Conservation (phyloP, 2,888 invertebrate species). For the Sminthurinus aureus region DNA sequence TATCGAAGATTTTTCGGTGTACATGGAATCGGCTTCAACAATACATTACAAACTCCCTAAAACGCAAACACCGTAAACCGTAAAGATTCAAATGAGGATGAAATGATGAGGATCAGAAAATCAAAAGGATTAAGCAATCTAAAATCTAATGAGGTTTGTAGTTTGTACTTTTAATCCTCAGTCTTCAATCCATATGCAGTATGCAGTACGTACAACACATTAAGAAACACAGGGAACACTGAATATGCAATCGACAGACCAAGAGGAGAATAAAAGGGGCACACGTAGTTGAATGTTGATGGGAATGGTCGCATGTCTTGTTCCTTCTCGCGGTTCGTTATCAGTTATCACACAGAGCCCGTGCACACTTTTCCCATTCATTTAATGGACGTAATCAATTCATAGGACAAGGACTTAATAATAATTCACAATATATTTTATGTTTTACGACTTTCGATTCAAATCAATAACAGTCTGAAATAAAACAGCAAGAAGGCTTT, state of each 20-base stretch:
- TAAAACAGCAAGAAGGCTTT: slow-evolving; percentile 11
- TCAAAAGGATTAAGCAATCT: too few species aligned
- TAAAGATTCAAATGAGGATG: not conserved
- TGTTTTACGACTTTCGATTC: slow-evolving; percentile 18
- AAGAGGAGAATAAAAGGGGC: too few species aligned
- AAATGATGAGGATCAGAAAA: not conserved
- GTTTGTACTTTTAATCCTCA: too few species aligned
- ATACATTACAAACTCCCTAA: slow-evolving; percentile 48
- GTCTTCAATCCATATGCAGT: too few species aligned
- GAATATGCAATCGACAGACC: too few species aligned
- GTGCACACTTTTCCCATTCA: slow-evolving; percentile 21
- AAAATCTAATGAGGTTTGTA: too few species aligned
- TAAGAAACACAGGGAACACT: too few species aligned
- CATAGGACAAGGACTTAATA: slow-evolving; percentile 32
- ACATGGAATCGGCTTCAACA: slow-evolving; percentile 48
- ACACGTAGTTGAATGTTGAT: not conserved
- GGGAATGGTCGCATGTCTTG: not conserved
- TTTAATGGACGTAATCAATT: slow-evolving; percentile 32
- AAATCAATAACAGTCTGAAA: slow-evolving; percentile 19
- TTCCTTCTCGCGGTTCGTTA: not conserved
- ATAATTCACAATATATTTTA: slow-evolving; percentile 10
- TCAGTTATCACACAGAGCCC: slow-evolving; percentile 22
- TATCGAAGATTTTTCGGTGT: slow-evolving; percentile 49
- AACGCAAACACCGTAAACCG: not conserved
- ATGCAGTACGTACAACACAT: too few species aligned